Evolutionary conservation across 2,113 vertebrate species (phyloP), one percentile per base, ranked within the genome.

Genomic region (Scophthalmus maximus): DNA sequence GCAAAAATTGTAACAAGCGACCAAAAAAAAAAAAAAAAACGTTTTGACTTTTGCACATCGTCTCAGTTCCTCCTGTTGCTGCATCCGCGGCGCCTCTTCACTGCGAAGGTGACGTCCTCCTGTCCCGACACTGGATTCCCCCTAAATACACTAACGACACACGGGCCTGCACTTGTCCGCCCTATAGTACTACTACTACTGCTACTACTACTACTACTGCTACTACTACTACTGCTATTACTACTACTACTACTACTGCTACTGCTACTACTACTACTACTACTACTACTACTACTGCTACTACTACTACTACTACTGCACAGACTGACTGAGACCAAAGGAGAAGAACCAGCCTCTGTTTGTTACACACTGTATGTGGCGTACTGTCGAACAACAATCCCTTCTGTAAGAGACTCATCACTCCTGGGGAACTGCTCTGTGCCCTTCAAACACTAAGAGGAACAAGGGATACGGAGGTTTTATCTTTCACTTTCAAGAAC

Each of bases 81-180:
- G 66, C 56, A 6, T 83, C 73, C 73, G 77, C 80, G 75, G 3
- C 22, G 11, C 60, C 73, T 68, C 82, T 89, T 73, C 23, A 68
- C 73, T 78, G 75, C 73, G 69, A 82, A 81, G 68, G 25, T 26
- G 52, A 59, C 8, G 2, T 58, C 40, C 44, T 83, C 36, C 55
- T 68, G 83, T 93, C 82, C 79, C 79, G 74, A 95, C 95, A 97
- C 95, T 96, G 95, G 94, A 96, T 92, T 92, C 89, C 86, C 30
- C 30, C 11, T 89, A 10, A 82, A 82, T 25, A n/a, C n/a, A n/a
- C 3, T 46, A 38, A 46, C 34, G 26, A 46, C 25, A 20, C 5
- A 25, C 5, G 8, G 66, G 38, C 18, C 34, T n/a, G n/a, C n/a
- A n/a, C n/a, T n/a, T n/a, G n/a, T n/a, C n/a, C n/a, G n/a, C n/a